Conservation (phyloP, 2,888 invertebrate genomes). For the Strigamia crassipes region DNA sequence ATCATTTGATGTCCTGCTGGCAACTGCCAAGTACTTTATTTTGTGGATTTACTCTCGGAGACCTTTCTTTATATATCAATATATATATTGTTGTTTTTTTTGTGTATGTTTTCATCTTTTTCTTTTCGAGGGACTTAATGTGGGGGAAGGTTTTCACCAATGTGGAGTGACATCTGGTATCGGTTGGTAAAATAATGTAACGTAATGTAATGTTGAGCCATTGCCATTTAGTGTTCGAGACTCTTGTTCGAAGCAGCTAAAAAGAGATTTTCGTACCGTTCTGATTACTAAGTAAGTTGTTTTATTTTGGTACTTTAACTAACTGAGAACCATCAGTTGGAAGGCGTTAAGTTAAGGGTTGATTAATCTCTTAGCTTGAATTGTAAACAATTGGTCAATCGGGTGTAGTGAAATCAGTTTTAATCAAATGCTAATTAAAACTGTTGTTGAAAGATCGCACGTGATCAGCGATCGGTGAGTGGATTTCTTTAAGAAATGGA, state of each 20-base stretch:
- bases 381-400: not conserved
- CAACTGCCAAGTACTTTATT: slow-evolving; percentile 21
- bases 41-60: not conserved
- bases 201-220: not conserved
- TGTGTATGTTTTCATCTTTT: not conserved
- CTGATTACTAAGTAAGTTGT: not conserved
- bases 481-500: not conserved
- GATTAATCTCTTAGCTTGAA: not conserved
- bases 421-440: not conserved
- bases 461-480: not conserved
- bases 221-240: not conserved
- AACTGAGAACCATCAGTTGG: not conserved
- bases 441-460: not conserved
- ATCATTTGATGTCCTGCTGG: slow-evolving; percentile 21
- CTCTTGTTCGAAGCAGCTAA: not conserved
- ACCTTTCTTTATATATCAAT: not conserved
- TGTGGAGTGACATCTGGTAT: not conserved
- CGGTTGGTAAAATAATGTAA: not conserved
- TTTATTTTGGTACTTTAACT: not conserved
- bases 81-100: not conserved
- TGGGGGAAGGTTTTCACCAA: not conserved
- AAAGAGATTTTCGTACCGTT: not conserved
- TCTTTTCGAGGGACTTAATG: not conserved
- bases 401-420: slow-evolving; percentile 15
- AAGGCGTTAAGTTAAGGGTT: not conserved